Evolutionary conservation across 2,888 invertebrate species (phyloP).

Genomic region (Teleogryllus oceanicus): DNA sequence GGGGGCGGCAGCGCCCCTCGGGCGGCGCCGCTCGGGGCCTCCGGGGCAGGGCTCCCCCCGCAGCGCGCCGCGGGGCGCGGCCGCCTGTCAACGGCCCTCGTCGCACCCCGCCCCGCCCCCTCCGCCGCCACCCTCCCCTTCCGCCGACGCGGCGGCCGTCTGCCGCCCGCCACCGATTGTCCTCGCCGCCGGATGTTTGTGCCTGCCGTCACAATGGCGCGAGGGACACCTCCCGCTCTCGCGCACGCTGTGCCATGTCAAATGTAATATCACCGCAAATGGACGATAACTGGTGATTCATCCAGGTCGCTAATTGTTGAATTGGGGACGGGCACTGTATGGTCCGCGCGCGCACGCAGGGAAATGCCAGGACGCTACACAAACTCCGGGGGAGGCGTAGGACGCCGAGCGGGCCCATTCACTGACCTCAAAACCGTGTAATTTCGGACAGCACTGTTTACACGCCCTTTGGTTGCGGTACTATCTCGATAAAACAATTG

Average conservation of each 20-base stretch:
- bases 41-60: background rate
- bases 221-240: background rate
- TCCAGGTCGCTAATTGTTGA: background rate
- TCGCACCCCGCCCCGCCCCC: background rate
- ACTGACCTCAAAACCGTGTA: too few relatives aligned
- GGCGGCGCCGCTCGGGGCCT: too few relatives aligned
- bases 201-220: background rate
- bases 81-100: background rate
- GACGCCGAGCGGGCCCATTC: too few relatives aligned
- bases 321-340: background rate
- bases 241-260: background rate
- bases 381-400: too few relatives aligned
- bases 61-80: background rate
- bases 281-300: background rate
- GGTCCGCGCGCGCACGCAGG: background rate
- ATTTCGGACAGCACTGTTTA: too few relatives aligned
- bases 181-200: background rate
- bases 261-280: background rate
- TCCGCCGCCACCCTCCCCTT: background rate
- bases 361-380: too few relatives aligned
- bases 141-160: background rate
- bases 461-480: too few relatives aligned
- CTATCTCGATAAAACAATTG: too few relatives aligned
- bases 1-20: background rate
- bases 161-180: constrained; percentile 18